Evolutionary conservation across 1,140 invertebrate species (phyloP).

Genomic region (Camponotus vicinus): DNA sequence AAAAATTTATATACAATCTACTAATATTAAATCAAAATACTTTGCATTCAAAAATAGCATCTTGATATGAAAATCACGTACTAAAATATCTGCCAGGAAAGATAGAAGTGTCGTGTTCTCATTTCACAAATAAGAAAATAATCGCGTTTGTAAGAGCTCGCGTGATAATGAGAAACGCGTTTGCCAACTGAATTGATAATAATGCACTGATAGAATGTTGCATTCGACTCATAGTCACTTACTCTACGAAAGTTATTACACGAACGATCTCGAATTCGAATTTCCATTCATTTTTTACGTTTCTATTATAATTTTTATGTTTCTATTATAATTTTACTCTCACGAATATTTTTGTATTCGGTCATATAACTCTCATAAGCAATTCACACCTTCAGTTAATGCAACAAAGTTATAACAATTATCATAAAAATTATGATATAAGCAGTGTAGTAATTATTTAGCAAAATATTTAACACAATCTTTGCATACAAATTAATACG

Average conservation of each 20-base stretch:
- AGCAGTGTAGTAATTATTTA: background rate
- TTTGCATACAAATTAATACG: background rate
- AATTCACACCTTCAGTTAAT: no score
- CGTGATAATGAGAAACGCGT: slow-evolving; percentile 4
- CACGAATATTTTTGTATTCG: no score
- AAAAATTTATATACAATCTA: background rate
- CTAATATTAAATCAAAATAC: background rate
- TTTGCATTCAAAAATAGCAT: background rate
- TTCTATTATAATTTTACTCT: background rate
- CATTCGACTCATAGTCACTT: slow-evolving; percentile 5
- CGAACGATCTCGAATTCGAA: slow-evolving; percentile 17
- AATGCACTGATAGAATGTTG: slow-evolving; percentile 35
- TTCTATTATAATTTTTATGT: slow-evolving; percentile 18
- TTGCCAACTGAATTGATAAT: slow-evolving; percentile 36
- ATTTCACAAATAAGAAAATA: slow-evolving; percentile 12
- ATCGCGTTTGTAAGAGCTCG: background rate
- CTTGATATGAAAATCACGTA: background rate
- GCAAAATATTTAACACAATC: background rate
- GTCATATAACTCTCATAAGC: no score
- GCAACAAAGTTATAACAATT: background rate
- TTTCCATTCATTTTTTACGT: slow-evolving; percentile 16
- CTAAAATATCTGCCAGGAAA: background rate
- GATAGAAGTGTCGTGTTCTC: background rate
- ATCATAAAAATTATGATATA: background rate
- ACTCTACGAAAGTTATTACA: slow-evolving; percentile 8